Evolutionary conservation across 2,888 invertebrate genomes (phyloP).

Genomic region (Strigamia transsilvanica): DNA sequence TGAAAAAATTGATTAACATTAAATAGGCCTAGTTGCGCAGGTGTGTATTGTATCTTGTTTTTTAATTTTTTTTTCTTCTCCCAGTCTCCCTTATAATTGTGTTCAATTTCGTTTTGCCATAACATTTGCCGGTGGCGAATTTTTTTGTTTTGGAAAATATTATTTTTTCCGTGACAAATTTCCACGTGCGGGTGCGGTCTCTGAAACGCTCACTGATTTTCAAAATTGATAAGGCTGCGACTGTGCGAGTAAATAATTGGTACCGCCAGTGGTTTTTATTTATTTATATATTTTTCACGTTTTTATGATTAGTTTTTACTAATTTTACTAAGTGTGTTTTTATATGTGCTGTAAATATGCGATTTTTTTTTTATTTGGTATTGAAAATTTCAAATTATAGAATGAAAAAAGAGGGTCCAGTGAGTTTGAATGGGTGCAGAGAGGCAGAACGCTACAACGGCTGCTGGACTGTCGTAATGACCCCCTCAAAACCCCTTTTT

Average conservation of each 20-base stretch:
- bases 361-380: too few species aligned
- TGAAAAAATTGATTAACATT: conserved; percentile 7
- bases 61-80: too few species aligned
- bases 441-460: conserved; percentile 11
- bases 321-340: neutral
- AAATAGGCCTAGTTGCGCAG: neutral
- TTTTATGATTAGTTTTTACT: neutral
- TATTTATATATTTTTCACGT: neutral
- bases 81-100: conserved; percentile 7
- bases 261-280: neutral
- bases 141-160: neutral
- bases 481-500: conserved; percentile 21
- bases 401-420: conserved; percentile 3
- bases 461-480: conserved; percentile 27
- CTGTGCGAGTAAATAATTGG: conserved; percentile 4
- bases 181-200: conserved; percentile 4
- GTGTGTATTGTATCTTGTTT: neutral
- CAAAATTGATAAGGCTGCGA: neutral
- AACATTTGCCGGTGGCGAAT: neutral
- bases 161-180: neutral
- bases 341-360: too few species aligned
- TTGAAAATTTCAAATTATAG: neutral
- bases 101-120: conserved; percentile 27
- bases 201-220: neutral
- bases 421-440: conserved; percentile 1